Base-by-base conservation (phyloP, 2,113 vertebrate species). In the Callipepla californica region DNA sequence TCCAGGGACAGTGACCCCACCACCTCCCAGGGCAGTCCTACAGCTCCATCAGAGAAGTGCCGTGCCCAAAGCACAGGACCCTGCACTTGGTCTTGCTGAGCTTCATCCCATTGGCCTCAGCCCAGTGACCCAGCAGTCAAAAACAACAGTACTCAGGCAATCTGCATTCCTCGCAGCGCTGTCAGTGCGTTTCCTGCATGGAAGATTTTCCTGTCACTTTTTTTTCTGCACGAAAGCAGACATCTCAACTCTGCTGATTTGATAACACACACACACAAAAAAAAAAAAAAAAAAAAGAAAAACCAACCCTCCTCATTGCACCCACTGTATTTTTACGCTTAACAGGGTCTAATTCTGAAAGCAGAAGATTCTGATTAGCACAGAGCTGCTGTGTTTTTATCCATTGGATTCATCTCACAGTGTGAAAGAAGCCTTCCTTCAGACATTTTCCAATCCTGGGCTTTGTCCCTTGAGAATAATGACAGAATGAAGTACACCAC, bases 131-230 rank as follows among this genome's bases (percentile, higher is more conserved):
- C 51, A 53, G 51, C 26, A 53, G 51, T 30, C 28, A 55, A 72
- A 91, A 91, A 47, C 15, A 9, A 2, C 0, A 30, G 6, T 10
- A 6, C 40, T 63, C 85, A 67, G 47, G 12, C 86, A 78, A 14
- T 11, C 25, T 47, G 5, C 0, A 0, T 15, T 68, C 20, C 18
- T 66, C 26, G 15, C 61, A 68, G 58, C 14, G 0, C 58, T 57
- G 30, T 10, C 36, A 28, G 3, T 1, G 7, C 5, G 11, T 51
- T 5, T 22, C 47, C 63, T 25, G 40, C 53, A 34, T 23, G 36
- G 34, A 79, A 26, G 16, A 6, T 40, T 34, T 67, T 58, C 34
- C 72, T 34, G 20, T 13, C 32, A 1, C 20, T 73, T 55, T 34
- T 58, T 20, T 48, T 84, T 28, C 38, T 57, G n/a, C n/a, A 8